A percentile compares a stretch with the other conserved stretches of the same genome.
These are phyloP conservation scores for Sardinella longiceps DNA, from an alignment of 2,797 vertebrate species.

Conservation along the genomic window DNA sequence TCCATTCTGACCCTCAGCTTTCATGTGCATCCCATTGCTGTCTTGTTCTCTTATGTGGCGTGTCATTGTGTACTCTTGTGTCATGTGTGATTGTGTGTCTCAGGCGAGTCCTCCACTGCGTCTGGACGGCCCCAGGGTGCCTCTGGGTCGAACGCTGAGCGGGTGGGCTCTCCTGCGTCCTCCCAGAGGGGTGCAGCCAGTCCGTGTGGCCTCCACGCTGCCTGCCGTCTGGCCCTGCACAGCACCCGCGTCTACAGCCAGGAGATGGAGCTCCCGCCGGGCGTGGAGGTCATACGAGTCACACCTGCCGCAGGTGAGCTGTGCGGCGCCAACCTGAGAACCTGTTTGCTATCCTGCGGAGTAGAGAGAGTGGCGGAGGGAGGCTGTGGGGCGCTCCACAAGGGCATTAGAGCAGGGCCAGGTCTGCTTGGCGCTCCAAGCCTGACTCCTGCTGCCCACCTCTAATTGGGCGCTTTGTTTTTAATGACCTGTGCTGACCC, in stretches of 20 bases:
- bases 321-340: too few species aligned
- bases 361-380: background rate
- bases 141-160: slow-evolving; percentile 64
- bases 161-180: slow-evolving; percentile 68
- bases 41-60: background rate
- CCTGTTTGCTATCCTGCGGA: background rate
- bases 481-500: background rate
- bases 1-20: background rate
- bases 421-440: background rate
- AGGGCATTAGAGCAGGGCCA: background rate
- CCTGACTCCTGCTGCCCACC: background rate
- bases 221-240: slow-evolving; percentile 86
- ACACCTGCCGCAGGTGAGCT: slow-evolving; percentile 93
- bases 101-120: slow-evolving; percentile 76
- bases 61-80: background rate
- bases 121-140: slow-evolving; percentile 54
- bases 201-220: slow-evolving; percentile 90
- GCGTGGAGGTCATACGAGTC: slow-evolving; percentile 87
- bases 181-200: slow-evolving; percentile 79
- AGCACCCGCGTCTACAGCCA: slow-evolving; percentile 88
- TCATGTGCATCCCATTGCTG: background rate
- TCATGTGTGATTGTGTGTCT: background rate
- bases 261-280: slow-evolving; percentile 85
- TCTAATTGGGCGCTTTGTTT: slow-evolving; percentile 7
- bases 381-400: background rate